Conservation (phyloP, 37 sponge, comb jelly and placozoan genomes). For the Mnemiopsis leidyi region DNA sequence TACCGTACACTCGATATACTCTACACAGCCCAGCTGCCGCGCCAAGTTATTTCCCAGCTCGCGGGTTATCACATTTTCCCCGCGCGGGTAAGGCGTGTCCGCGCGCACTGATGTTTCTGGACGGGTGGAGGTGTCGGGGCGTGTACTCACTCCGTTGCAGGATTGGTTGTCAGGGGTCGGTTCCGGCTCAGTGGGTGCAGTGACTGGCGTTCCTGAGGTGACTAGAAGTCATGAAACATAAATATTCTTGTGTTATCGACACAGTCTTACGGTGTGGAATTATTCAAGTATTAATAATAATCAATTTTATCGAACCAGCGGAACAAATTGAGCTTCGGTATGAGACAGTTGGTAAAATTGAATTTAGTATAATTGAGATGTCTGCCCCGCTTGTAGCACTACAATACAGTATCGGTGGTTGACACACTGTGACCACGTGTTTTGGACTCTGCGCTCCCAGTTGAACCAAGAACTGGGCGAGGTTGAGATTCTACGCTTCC, state of each 20-base stretch:
- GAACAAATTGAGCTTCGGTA: too few relatives aligned
- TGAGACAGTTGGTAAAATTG: too few relatives aligned
- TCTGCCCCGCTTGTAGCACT: too few relatives aligned
- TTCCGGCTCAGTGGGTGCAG: not conserved
- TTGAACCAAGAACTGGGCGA: not conserved
- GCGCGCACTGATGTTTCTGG: not conserved
- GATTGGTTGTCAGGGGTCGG: not conserved
- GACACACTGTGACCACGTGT: too few relatives aligned
- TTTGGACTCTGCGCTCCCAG: too few relatives aligned
- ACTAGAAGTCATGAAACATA: not conserved
- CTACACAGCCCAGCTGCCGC: not conserved
- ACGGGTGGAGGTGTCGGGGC: not conserved
- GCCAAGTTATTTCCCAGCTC: conserved; percentile 41
- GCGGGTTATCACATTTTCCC: not conserved
- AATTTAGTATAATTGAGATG: too few relatives aligned
- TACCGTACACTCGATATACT: not conserved
- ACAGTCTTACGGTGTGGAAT: too few relatives aligned
- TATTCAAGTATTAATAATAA: too few relatives aligned
- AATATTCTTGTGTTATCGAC: too few relatives aligned
- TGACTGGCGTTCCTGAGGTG: not conserved
- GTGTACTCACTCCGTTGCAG: not conserved
- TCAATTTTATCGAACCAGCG: too few relatives aligned
- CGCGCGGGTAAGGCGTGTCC: not conserved
- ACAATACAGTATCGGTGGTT: too few relatives aligned
- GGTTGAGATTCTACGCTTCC: too few relatives aligned